These are phyloP conservation scores for Corapipo altera DNA, from an alignment of 2,113 vertebrate genomes.

Conservation along the genomic window DNA sequence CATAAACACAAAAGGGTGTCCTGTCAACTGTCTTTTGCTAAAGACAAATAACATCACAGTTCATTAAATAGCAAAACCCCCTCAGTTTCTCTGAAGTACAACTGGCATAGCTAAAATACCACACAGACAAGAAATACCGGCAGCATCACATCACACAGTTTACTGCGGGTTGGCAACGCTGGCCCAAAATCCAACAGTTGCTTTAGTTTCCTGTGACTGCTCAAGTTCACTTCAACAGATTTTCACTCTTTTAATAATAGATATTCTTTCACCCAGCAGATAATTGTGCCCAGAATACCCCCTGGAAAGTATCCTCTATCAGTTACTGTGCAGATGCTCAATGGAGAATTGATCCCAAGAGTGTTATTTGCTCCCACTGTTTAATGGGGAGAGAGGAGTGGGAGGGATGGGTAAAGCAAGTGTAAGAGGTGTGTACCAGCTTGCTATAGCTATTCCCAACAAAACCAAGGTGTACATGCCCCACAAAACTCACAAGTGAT, in stretches of 20 bases:
- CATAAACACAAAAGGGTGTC: background rate
- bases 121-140: background rate
- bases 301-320: constrained; percentile 12
- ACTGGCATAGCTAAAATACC: background rate
- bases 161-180: background rate
- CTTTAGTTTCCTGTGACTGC: background rate
- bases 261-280: constrained; percentile 14
- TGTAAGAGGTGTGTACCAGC: background rate
- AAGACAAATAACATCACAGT: background rate
- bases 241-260: background rate
- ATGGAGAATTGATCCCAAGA: background rate
- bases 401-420: background rate
- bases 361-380: background rate
- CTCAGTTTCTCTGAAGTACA: background rate
- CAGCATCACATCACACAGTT: background rate
- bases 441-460: background rate
- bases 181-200: background rate
- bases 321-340: background rate
- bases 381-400: background rate
- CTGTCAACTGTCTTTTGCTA: background rate
- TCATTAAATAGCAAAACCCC: background rate
- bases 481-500: rapidly evolving
- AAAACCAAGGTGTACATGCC: background rate
- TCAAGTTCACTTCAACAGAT: background rate
- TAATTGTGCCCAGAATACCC: background rate